These are phyloP conservation scores for Andrena minutula DNA, from an alignment of 2,888 invertebrate species.

Conservation along the genomic window DNA sequence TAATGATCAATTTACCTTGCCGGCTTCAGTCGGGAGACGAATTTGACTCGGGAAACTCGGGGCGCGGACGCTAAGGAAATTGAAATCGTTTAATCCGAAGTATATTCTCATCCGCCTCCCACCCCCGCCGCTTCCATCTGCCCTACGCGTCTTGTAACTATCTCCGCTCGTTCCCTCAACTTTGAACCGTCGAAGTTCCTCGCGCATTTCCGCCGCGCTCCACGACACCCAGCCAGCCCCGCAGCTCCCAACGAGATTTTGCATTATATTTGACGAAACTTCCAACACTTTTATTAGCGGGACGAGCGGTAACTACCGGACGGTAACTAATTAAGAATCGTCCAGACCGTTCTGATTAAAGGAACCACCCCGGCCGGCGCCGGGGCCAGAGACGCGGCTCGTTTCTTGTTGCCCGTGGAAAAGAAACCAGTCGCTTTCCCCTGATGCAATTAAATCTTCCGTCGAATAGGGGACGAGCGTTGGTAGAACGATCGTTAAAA, in stretches of 20 bases:
- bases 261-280: conserved; percentile 39
- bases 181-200: conserved; percentile 38
- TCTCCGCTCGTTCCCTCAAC: conserved; percentile 37
- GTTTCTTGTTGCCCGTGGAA: background rate
- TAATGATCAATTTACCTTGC: conserved; percentile 60
- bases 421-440: background rate
- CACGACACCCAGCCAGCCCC: conserved; percentile 17
- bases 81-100: conserved; percentile 64
- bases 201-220: background rate
- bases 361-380: background rate
- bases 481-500: background rate
- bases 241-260: conserved; percentile 26
- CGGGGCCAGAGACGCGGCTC: background rate
- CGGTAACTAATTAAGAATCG: conserved; percentile 50
- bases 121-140: background rate
- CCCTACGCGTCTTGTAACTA: conserved; percentile 35
- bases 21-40: conserved; percentile 32
- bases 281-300: conserved; percentile 42
- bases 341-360: conserved; percentile 45
- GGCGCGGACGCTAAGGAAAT: conserved; percentile 35
- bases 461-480: conserved; percentile 15
- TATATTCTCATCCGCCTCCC: conserved; percentile 49
- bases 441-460: conserved; percentile 31
- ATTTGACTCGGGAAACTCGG: conserved; percentile 41
- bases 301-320: conserved; percentile 5